A percentile compares a stretch with the other conserved stretches of the same genome.
Evolutionary conservation across 2,113 vertebrate species (phyloP).

Genomic region (Anolis carolinensis): DNA sequence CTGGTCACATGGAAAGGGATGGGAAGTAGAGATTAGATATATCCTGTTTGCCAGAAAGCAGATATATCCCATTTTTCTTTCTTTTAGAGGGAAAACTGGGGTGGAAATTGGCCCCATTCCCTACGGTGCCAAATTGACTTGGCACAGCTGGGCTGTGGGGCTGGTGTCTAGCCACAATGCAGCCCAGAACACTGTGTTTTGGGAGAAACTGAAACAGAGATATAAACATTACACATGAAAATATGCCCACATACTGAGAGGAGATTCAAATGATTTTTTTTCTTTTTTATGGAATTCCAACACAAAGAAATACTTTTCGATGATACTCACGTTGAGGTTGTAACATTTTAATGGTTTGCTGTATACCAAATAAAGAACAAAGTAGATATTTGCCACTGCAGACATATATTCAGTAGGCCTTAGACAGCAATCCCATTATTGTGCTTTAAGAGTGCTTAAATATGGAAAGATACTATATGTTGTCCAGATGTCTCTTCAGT

Average conservation of each 20-base stretch:
- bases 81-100: no score
- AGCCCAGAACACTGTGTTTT: not conserved
- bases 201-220: not conserved
- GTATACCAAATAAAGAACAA: conserved; percentile 21
- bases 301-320: not conserved
- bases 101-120: no score
- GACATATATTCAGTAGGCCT: conserved; percentile 30
- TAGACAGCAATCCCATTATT: conserved; percentile 43
- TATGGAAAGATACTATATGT: conserved; percentile 45
- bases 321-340: not conserved
- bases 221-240: not conserved
- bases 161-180: no score
- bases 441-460: conserved; percentile 33
- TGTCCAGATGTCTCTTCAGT: conserved; percentile 63
- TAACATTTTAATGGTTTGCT: not conserved
- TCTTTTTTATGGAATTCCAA: not conserved
- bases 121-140: no score
- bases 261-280: not conserved
- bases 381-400: not conserved
- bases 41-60: no score
- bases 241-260: not conserved
- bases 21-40: no score
- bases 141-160: no score
- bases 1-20: no score
- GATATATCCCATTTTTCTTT: no score